A percentile compares a stretch with the other conserved stretches of the same genome.
phyloP scores from a whole-genome alignment of 2,113 vertebrate genomes.

The Malurus cyaneus region DNA sequence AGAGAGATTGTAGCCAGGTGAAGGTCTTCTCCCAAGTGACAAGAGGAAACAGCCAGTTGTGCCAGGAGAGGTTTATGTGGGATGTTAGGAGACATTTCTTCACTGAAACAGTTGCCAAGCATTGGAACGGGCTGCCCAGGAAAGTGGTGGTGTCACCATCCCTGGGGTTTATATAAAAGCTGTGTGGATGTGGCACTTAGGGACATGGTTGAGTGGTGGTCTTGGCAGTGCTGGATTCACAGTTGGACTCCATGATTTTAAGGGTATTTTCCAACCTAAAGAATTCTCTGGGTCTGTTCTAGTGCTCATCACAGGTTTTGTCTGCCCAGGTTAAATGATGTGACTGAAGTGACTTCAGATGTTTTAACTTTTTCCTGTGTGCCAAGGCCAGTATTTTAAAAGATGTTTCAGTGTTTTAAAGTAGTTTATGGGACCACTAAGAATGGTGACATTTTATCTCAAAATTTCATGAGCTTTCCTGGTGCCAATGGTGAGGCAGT shows the following conservation, averaged over 20 bases:
- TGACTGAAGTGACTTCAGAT: background rate
- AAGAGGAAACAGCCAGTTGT: background rate
- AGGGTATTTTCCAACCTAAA: background rate
- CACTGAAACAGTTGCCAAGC: background rate
- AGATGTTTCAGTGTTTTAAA: background rate
- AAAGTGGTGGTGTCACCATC: background rate
- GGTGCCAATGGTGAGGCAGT: background rate
- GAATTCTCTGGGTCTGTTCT: background rate
- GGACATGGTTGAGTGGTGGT: background rate
- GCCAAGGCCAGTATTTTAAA: background rate
- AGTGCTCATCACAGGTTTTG: background rate
- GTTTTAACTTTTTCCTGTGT: background rate
- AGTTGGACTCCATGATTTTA: background rate
- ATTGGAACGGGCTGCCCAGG: background rate
- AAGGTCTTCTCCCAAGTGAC: background rate
- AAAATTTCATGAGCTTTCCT: background rate
- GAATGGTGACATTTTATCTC: background rate
- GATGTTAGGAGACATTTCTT: background rate
- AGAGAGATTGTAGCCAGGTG: fast-evolving
- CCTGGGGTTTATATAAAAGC: background rate
- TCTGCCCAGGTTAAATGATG: background rate
- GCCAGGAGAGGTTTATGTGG: background rate
- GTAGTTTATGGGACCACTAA: background rate
- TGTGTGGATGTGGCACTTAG: too few relatives aligned
- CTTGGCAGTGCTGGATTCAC: background rate